Percentiles rank a stretch among this genome's conserved stretches.
Conservation (phyloP, 1,140 invertebrate species). For the Pectinophora gossypiella region DNA sequence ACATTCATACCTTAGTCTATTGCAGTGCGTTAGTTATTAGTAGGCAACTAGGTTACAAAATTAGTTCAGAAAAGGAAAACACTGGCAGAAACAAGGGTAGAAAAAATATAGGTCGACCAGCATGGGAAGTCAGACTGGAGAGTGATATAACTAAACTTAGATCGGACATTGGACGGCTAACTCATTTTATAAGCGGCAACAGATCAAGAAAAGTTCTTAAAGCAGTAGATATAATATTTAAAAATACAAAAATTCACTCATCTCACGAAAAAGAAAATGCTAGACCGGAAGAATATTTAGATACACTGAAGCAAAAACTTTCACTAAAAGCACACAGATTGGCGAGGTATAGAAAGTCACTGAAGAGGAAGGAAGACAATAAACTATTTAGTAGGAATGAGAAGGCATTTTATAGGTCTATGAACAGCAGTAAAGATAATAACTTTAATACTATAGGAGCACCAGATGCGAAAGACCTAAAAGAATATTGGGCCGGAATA, state of each 20-base stretch:
- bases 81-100: neutral
- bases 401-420: constrained; percentile 11
- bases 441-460: neutral
- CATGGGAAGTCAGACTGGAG: neutral
- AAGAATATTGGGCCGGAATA: no score
- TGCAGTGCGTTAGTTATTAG: constrained; percentile 10
- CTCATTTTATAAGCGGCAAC: constrained; percentile 4
- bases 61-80: neutral
- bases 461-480: no score
- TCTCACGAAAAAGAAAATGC: constrained; percentile 12
- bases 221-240: constrained; percentile 6
- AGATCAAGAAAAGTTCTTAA: constrained; percentile 10
- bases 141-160: no score
- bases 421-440: neutral
- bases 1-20: constrained; percentile 16
- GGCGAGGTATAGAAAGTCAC: constrained; percentile 14
- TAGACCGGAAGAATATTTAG: constrained; percentile 16
- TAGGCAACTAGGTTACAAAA: no score
- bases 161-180: constrained; percentile 7
- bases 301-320: constrained; percentile 21
- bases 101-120: neutral
- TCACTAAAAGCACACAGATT: constrained; percentile 13
- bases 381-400: constrained; percentile 9
- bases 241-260: no score
- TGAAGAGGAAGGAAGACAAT: constrained; percentile 10